Conservation (phyloP, 2,888 invertebrate genomes). For the Lasius fuliginosus region DNA sequence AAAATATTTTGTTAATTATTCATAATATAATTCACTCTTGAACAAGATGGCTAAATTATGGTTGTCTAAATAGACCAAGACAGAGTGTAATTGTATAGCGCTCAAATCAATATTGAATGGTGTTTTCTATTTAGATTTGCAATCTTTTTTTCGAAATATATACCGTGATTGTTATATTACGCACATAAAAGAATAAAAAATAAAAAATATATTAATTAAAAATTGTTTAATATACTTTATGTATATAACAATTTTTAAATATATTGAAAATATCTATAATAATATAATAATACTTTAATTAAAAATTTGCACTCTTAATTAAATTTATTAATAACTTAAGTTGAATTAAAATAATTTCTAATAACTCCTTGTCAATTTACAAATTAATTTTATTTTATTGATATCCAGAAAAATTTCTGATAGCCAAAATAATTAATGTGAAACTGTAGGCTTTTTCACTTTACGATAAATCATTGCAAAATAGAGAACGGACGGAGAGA, state of each 20-base stretch:
- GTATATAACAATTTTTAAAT: neutral
- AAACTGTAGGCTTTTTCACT: neutral
- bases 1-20: neutral
- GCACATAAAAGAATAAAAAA: neutral
- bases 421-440: neutral
- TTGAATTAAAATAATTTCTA: neutral
- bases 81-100: neutral
- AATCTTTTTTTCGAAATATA: neutral
- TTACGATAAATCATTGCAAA: conserved; percentile 1
- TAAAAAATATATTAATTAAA: neutral
- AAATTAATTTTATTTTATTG: neutral
- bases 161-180: neutral
- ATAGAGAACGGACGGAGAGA: neutral
- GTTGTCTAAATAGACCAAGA: neutral
- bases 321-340: neutral
- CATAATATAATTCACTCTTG: neutral
- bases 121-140: conserved; percentile 37
- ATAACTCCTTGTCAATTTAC: neutral
- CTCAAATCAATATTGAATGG: conserved; percentile 23
- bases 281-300: neutral
- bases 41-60: neutral
- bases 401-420: neutral
- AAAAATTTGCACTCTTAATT: neutral
- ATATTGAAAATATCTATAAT: neutral
- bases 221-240: neutral